Base-by-base conservation (phyloP, 1,140 invertebrate species). In the Lerema accius region DNA sequence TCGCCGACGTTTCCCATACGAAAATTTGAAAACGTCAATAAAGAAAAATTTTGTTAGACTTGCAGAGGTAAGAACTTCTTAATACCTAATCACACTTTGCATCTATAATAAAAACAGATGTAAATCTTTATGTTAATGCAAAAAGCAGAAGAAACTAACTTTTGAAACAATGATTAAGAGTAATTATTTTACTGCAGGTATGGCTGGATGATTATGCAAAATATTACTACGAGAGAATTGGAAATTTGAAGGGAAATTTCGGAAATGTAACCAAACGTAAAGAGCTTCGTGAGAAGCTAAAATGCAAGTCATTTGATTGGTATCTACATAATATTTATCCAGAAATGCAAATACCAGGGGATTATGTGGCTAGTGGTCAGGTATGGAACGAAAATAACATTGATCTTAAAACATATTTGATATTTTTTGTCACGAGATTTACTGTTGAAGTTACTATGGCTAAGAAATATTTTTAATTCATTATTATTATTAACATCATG, bases 161-260 rank as follows among this genome's bases (percentile, higher is more conserved):
- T n/a, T n/a, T n/a, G n/a, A n/a, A n/a, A n/a, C n/a, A n/a, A n/a
- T n/a, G n/a, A n/a, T n/a, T n/a, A n/a, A n/a, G n/a, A n/a, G n/a
- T n/a, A n/a, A n/a, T n/a, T n/a, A 23, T 23, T 23, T 23, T 23
- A 23, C 5, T 23, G 2, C 89, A 95, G 92, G 96, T 98, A 19
- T 98, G 97, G 97, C 92, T 99, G 91, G 99, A 99, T 89, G 98
- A 99, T 78, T 99, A 99, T 88, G 97, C 98, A 67, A 96, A 98
- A 88, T 99, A 99, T 88, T 99, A 98, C 90, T 99, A 99, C 91
- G 96, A 99, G 85, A 93, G 97, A 71, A 98, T 99, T 85, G 99
- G 98, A 69, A 95, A 98, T 85, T 97, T 98, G 81, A 94, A 98
- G 92, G 97, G 97, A 32, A 96, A 98, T 89, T 99, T 93, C 86